A percentile compares a stretch with the other conserved stretches of the same genome.
phyloP scores from a whole-genome alignment of 2,113 vertebrate genomes.

The Eidolon helvum region DNA sequence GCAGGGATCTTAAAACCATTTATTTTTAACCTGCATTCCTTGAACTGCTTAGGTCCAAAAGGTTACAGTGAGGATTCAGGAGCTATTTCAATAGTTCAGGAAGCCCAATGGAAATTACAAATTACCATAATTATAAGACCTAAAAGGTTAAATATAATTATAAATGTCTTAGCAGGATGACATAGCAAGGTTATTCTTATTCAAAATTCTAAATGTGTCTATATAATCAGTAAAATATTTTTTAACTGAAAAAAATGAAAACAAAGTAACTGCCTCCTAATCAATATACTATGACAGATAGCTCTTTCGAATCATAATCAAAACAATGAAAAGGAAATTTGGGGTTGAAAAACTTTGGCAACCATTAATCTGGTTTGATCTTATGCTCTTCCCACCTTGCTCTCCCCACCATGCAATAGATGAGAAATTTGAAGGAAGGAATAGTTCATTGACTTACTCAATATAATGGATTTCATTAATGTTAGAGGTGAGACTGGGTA shows the following conservation, averaged over 20 bases:
- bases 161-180: neutral
- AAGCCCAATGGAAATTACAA: neutral
- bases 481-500: neutral
- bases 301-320: neutral
- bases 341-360: neutral
- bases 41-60: neutral
- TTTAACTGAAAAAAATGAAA: neutral
- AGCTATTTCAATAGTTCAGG: neutral
- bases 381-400: neutral
- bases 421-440: neutral
- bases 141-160: neutral
- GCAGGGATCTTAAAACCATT: neutral
- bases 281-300: neutral
- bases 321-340: neutral
- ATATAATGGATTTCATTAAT: neutral
- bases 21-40: neutral
- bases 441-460: neutral
- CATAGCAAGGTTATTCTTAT: neutral
- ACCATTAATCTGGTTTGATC: neutral
- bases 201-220: neutral
- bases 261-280: neutral
- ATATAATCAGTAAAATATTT: neutral
- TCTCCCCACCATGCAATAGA: neutral
- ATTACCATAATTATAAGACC: neutral
- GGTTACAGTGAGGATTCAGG: neutral